These are phyloP conservation scores for Machimus atricapillus DNA, from an alignment of 2,888 invertebrate species.

Conservation along the genomic window DNA sequence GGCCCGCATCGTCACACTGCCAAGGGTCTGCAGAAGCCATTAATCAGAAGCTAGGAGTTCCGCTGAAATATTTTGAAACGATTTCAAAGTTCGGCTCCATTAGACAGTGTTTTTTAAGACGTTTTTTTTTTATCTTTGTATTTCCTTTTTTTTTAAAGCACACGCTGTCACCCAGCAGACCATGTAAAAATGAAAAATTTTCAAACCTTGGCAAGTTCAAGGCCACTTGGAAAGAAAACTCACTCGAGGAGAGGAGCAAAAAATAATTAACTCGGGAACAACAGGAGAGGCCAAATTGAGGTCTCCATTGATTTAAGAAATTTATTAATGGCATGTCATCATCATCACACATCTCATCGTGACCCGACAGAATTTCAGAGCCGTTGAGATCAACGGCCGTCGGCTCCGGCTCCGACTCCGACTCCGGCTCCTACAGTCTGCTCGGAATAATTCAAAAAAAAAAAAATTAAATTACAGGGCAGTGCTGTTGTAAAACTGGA, in stretches of 20 bases:
- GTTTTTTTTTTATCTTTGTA: neutral
- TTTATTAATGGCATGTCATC: conserved; percentile 24
- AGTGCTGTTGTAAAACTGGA: conserved; percentile 1
- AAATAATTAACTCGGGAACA: neutral
- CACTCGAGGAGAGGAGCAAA: neutral
- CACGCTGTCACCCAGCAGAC: neutral
- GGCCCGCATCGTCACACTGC: neutral
- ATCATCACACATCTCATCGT: conserved; percentile 19
- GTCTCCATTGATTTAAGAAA: conserved; percentile 1
- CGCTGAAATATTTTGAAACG: neutral
- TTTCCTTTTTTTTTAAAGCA: neutral
- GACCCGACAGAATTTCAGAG: conserved; percentile 6
- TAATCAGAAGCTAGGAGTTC: neutral
- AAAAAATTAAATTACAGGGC: conserved; percentile 15
- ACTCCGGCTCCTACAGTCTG: neutral
- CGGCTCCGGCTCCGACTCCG: neutral
- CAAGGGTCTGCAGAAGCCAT: neutral
- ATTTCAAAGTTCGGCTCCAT: neutral
- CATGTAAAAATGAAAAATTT: neutral
- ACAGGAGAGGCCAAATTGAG: neutral
- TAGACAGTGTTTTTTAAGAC: neutral
- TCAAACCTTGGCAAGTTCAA: neutral
- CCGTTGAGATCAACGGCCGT: conserved; percentile 22
- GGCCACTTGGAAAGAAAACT: neutral
- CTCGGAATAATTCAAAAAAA: conserved; percentile 11